Conservation (phyloP, 2,888 invertebrate species). For the Leptopilina myrica region DNA sequence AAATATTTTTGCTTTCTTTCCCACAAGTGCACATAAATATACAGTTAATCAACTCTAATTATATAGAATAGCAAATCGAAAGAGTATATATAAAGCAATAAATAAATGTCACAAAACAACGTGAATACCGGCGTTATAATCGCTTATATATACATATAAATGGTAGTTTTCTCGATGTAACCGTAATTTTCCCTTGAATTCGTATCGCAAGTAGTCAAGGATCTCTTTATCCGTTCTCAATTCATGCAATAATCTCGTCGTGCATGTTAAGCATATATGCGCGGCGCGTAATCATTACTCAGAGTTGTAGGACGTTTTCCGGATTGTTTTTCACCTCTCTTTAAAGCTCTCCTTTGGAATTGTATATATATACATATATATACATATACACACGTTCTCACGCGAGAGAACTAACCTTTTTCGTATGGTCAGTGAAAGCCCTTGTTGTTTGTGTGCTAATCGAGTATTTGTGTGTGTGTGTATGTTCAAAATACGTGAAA, state of each 20-base stretch:
- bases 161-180: constrained; percentile 26
- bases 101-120: constrained; percentile 13
- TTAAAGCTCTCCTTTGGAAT: constrained; percentile 24
- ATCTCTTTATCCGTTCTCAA: constrained; percentile 36
- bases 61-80: neutral
- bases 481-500: constrained; percentile 46
- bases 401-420: constrained; percentile 55
- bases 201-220: constrained; percentile 34
- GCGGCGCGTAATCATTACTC: constrained; percentile 39
- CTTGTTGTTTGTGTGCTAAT: neutral
- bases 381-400: constrained; percentile 46
- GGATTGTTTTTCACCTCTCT: constrained; percentile 50
- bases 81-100: neutral
- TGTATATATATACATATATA: too few species aligned
- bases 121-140: constrained; percentile 15
- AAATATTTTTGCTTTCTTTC: too few species aligned
- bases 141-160: neutral
- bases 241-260: constrained; percentile 41
- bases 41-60: neutral
- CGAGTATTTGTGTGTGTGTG: too few species aligned
- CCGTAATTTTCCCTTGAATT: constrained; percentile 31
- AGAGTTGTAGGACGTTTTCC: constrained; percentile 25
- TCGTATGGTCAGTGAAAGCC: constrained; percentile 50
- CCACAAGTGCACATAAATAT: too few species aligned
- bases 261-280: constrained; percentile 33